Conservation (phyloP, 2,888 invertebrate genomes). For the Ommatoiulus sabulosus region DNA sequence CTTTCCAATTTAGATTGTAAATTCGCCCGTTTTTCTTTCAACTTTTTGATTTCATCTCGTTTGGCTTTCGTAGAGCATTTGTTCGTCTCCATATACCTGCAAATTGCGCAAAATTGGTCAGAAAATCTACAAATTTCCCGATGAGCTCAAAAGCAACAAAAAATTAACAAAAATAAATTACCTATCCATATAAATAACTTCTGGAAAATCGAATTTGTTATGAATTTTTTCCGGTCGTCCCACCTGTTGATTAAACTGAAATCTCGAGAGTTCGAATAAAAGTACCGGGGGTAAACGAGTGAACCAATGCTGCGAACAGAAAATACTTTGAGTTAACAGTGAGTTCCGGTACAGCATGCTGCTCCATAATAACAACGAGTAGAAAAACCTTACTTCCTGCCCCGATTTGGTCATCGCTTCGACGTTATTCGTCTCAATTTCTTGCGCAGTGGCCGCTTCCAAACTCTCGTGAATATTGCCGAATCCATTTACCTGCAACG, state of each 20-base stretch:
- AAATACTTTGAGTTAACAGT: neutral
- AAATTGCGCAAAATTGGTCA: constrained; percentile 26
- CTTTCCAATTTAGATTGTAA: constrained; percentile 67
- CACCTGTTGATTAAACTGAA: constrained; percentile 69
- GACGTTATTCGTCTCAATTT: constrained; percentile 66
- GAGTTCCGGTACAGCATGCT: neutral
- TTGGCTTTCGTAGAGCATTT: constrained; percentile 67
- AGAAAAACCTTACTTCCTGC: constrained; percentile 65
- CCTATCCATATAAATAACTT: constrained; percentile 69
- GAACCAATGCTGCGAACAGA: constrained; percentile 68
- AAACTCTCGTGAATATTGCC: constrained; percentile 69
- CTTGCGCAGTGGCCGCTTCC: constrained; percentile 68
- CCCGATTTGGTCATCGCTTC: constrained; percentile 66
- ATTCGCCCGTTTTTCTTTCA: constrained; percentile 66
- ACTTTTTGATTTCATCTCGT: constrained; percentile 66
- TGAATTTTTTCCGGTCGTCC: constrained; percentile 70
- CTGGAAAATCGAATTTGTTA: constrained; percentile 69
- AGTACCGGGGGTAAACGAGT: constrained; percentile 68
- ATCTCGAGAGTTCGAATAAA: constrained; percentile 69
- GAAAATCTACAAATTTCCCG: neutral
- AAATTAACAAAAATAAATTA: constrained; percentile 60
- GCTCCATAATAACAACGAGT: constrained; percentile 1
- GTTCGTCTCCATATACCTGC: constrained; percentile 68
- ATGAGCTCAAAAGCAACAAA: neutral
- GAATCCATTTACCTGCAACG: constrained; percentile 68